A percentile compares a stretch with the other conserved stretches of the same genome.
Conservation (phyloP, 2,113 vertebrate species). For the Indri indri region DNA sequence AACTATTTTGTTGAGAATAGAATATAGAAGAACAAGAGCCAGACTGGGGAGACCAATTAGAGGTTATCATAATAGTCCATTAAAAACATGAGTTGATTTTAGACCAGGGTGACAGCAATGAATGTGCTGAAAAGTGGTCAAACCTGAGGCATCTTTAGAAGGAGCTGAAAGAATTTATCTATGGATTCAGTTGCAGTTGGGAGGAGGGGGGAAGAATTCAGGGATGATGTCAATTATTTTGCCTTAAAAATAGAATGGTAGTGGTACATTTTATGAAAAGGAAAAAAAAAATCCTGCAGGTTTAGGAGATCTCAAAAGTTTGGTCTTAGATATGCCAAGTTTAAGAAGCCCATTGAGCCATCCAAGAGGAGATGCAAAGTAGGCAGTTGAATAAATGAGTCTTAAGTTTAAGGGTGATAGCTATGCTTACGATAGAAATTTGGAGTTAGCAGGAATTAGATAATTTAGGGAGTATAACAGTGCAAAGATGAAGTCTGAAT, state of each 20-base stretch:
- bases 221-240: neutral
- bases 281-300: neutral
- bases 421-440: neutral
- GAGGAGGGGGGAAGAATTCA: neutral
- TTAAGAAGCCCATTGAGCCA: neutral
- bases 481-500: neutral
- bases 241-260: neutral
- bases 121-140: neutral
- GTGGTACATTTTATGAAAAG: neutral
- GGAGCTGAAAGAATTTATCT: neutral
- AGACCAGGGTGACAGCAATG: neutral
- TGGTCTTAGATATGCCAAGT: neutral
- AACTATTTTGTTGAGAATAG: neutral
- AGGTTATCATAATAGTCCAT: neutral
- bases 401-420: neutral
- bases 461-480: neutral
- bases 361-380: neutral
- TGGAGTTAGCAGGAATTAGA: neutral
- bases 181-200: neutral
- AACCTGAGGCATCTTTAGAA: neutral
- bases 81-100: neutral
- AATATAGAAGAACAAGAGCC: neutral
- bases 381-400: neutral
- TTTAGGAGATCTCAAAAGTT: neutral
- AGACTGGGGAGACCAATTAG: neutral